Base-by-base conservation (phyloP, 2,888 invertebrate species). In the Megamerina dolium region DNA sequence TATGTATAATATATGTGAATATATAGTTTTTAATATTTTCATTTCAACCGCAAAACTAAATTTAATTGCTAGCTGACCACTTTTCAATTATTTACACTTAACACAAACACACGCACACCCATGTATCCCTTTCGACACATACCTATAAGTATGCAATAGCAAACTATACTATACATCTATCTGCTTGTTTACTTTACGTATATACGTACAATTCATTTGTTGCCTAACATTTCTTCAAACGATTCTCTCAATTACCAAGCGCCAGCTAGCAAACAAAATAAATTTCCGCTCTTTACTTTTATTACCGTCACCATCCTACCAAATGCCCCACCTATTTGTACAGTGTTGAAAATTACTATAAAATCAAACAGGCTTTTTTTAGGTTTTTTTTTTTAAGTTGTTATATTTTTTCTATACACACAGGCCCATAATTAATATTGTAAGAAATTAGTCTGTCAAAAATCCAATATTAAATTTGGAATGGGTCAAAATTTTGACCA, bases 21-120 rank as follows among this genome's bases (percentile, higher is more conserved):
- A n/a, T n/a, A n/a, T n/a, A n/a, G n/a, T n/a, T n/a, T n/a, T 43
- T 45, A 43, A 42, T 36, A 39, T 37, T 33, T 43, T 35, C 34
- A 29, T 38, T 23, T 43, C 33, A 16, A 19, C 4, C 41, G 13
- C 32, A 14, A 29, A 41, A 14, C 21, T n/a, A 21, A 55, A 57
- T 61, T 60, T 56, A 58, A 63, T 61, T 58, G 57, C 58, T 53
- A 54, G n/a, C n/a, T n/a, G n/a, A n/a, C n/a, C n/a, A n/a, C n/a
- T 63, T 63, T 60, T 61, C 60, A 60, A 60, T 60, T 63, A 60
- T 61, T 61, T 61, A 63, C 63, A 63, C 60, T 59, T 63, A 59
- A 54, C 55, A 51, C 56, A 49, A 50, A 50, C 52, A 39, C 13
- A 18, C 13, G 23, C 20, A 19, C 27, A n/a, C 8, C 12, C 33